Conservation (phyloP, 2,113 vertebrate species). For the Megaceryle maxima region DNA sequence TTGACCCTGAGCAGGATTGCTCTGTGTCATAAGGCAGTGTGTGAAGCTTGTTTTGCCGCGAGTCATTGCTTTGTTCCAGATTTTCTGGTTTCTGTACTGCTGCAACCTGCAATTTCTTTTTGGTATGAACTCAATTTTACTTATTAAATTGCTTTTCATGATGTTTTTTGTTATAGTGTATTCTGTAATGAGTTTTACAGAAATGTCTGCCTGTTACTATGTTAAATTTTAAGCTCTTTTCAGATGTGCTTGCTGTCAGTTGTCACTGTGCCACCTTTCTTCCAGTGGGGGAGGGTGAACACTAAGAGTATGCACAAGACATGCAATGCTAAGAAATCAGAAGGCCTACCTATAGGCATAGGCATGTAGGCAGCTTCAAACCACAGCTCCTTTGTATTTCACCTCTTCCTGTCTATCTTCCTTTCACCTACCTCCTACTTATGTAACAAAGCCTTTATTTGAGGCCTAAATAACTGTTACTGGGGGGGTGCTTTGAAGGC, state of each 20-base stretch:
- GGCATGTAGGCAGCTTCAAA: constrained; percentile 4
- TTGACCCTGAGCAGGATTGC: background rate
- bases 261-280: background rate
- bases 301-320: fast-evolving
- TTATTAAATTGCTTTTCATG: background rate
- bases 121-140: background rate
- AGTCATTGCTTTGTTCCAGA: constrained; percentile 31
- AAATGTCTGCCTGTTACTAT: background rate
- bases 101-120: background rate
- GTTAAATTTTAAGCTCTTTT: background rate
- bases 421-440: constrained; percentile 27
- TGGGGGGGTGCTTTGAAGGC: background rate
- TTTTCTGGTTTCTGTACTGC: constrained; percentile 30
- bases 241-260: background rate
- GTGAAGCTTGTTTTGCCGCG: background rate
- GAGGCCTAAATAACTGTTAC: background rate
- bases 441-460: background rate
- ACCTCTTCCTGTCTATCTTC: background rate
- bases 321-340: background rate
- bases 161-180: background rate
- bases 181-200: background rate
- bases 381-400: constrained; percentile 7
- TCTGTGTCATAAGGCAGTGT: background rate
- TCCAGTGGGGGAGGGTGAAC: background rate
- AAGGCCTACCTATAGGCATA: background rate